Evolutionary conservation across 2,888 invertebrate genomes (phyloP).

Genomic region (Empis livida): DNA sequence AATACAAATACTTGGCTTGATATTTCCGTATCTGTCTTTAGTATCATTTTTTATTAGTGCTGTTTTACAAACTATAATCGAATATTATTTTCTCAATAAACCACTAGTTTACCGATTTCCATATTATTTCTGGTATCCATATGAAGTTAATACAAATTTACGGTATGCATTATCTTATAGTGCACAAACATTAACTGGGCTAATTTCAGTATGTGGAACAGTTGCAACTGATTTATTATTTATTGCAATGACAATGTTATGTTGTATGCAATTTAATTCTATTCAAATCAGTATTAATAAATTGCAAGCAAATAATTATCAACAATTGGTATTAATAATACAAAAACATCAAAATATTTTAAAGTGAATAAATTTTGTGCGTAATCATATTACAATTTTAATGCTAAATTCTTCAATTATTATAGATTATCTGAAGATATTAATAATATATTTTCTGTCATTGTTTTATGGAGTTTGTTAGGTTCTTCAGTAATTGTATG

Average conservation of each 20-base stretch:
- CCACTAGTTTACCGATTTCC: not conserved
- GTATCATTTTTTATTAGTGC: slow-evolving; percentile 7
- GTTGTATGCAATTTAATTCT: not conserved
- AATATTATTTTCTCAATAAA: slow-evolving; percentile 1
- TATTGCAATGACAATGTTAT: not conserved
- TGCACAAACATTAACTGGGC: not conserved
- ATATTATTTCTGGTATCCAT: not conserved
- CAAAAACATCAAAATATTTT: too few species aligned
- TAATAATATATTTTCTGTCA: not conserved
- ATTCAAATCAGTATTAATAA: not conserved
- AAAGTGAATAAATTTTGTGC: too few species aligned
- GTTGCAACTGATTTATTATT: not conserved
- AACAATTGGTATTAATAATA: too few species aligned
- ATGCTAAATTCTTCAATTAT: too few species aligned
- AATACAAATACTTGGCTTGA: not conserved
- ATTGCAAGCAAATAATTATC: too few species aligned
- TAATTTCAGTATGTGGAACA: not conserved
- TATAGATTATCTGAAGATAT: not conserved
- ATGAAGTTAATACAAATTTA: not conserved
- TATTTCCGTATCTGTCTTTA: not conserved
- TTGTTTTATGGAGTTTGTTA: not conserved
- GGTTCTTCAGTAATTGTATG: not conserved
- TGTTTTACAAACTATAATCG: slow-evolving; percentile 2
- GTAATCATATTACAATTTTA: too few species aligned
- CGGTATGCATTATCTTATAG: not conserved